Base-by-base conservation (phyloP, 2,888 invertebrate genomes). In the Lepidocyrtoides sp. region DNA sequence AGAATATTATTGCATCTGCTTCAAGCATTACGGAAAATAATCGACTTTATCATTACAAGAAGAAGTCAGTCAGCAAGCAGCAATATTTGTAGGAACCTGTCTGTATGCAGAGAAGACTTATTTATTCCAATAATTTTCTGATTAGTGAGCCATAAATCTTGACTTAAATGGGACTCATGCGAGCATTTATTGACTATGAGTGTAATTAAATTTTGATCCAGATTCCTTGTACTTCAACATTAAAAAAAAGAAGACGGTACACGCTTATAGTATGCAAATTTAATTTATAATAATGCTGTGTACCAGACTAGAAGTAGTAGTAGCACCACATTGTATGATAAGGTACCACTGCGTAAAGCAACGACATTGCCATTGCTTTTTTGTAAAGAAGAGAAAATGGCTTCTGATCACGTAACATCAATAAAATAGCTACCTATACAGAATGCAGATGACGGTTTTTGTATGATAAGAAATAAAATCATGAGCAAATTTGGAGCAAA, bases 141-240 rank as follows among this genome's bases (percentile, higher is more conserved):
- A 87, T 87, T 87, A 87, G 88, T 69, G 60, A 32, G 36, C 81
- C 26, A 88, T 88, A 88, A 88, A 88, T 88, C 81, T 88, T 81
- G 66, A 69, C 81, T 81, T 66, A 88, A 88, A 88, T 63, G 60
- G 57, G 36, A 79, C 23, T 87, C 54, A 63, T 75, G 57, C 51
- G 60, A 87, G 77, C 51, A 57, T 44, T 77, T 77, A 87, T 77
- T 86, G 54, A 51, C 41, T 26, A 29, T 54, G 77, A 54, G 48
- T 44, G 75, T 86, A 86, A 86, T 86, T 87, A 77, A 77, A 87
- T 77, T 77, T 44, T 85, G 87, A 79, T 87, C 87, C 87, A 87
- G 79, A 87, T 87, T 85, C 44, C 23, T 26, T 26, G 10, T 7
- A 63, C 7, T 63, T 63, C n/a, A n/a, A 36, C 36, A 36, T 60